These are phyloP conservation scores for Leptogaster cylindrica DNA, from an alignment of 2,888 invertebrate species.

Conservation along the genomic window DNA sequence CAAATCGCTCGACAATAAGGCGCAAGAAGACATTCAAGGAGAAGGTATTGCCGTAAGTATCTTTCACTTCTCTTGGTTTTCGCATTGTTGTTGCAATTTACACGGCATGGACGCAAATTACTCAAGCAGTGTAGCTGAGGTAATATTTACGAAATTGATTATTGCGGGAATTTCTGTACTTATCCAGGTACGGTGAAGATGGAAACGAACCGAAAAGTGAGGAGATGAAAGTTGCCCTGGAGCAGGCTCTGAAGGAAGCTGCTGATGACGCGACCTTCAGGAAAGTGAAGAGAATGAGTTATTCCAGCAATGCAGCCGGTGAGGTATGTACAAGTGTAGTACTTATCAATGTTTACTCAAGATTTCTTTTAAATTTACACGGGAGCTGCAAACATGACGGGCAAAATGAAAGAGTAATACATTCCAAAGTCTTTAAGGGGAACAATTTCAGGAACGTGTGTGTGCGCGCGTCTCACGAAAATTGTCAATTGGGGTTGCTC, in stretches of 20 bases:
- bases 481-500: too few relatives aligned
- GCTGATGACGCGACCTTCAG: constrained; percentile 73
- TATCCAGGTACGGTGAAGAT: constrained; percentile 53
- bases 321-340: constrained; percentile 67
- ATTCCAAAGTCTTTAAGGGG: too few relatives aligned
- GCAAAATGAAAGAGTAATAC: too few relatives aligned
- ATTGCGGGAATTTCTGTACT: constrained; percentile 39
- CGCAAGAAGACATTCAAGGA: constrained; percentile 51
- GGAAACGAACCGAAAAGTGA: constrained; percentile 59
- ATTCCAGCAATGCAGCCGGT: constrained; percentile 72
- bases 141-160: background rate
- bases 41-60: constrained; percentile 53
- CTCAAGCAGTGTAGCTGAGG: background rate
- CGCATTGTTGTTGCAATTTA: constrained; percentile 15
- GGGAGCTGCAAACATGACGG: too few relatives aligned
- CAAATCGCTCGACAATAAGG: constrained; percentile 67
- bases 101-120: background rate
- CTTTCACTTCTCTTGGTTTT: background rate
- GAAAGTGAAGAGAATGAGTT: constrained; percentile 75
- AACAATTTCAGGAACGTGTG: too few relatives aligned
- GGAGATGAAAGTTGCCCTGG: constrained; percentile 68
- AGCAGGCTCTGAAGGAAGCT: constrained; percentile 72
- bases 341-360: constrained; percentile 9
- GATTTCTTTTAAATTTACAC: background rate
- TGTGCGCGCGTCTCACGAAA: too few relatives aligned